Percentiles rank a stretch among this genome's conserved stretches.
Conservation (phyloP, 2,113 vertebrate genomes). For the Clarias batrachus region DNA sequence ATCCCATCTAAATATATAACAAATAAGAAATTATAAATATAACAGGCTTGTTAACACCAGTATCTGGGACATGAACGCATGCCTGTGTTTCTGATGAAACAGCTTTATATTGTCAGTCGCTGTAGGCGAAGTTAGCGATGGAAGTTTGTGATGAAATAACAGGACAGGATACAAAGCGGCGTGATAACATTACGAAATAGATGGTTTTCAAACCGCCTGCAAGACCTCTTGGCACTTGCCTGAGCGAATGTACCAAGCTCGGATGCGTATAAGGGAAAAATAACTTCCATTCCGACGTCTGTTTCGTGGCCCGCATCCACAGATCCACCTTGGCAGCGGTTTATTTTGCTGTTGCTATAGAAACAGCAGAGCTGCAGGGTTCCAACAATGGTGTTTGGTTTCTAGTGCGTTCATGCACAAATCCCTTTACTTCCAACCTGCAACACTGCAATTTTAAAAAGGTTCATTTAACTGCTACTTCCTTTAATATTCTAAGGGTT, state of each 20-base stretch:
- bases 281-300: constrained; percentile 39
- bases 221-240: constrained; percentile 21
- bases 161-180: background rate
- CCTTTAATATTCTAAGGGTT: constrained; percentile 40
- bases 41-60: background rate
- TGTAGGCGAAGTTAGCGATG: background rate
- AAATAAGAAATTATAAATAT: background rate
- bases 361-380: constrained; percentile 64
- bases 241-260: constrained; percentile 27
- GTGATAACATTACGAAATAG: constrained; percentile 22
- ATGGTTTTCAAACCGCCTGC: constrained; percentile 21
- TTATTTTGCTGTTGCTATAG: constrained; percentile 73
- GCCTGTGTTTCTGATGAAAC: background rate
- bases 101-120: background rate
- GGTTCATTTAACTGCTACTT: constrained; percentile 27
- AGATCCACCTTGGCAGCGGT: constrained; percentile 62
- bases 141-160: background rate
- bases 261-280: background rate
- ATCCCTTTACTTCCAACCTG: constrained; percentile 7
- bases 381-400: constrained; percentile 54
- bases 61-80: background rate
- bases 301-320: constrained; percentile 52
- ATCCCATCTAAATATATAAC: background rate
- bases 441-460: constrained; percentile 42
- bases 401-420: constrained; percentile 21